Percentiles rank a stretch among this genome's conserved stretches.
Evolutionary conservation across 2,113 vertebrate species (phyloP).

Genomic region (Campylomormyrus numenius): DNA sequence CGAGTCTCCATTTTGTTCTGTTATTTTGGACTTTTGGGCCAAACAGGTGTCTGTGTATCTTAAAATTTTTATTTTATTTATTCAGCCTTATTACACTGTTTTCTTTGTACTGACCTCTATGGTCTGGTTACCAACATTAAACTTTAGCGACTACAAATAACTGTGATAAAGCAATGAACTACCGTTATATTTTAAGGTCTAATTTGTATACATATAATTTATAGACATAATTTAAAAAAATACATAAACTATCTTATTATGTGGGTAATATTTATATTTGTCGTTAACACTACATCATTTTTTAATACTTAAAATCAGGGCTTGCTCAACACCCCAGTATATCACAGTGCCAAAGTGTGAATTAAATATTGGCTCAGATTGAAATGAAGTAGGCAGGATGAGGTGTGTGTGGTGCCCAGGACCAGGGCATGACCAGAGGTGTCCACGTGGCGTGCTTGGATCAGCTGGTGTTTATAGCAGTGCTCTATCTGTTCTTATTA

Average conservation of each 20-base stretch:
- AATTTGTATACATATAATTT: background rate
- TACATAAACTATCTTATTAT: background rate
- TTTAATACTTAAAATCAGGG: background rate
- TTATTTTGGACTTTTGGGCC: background rate
- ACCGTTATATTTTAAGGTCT: background rate
- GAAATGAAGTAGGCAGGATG: background rate
- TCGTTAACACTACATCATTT: background rate
- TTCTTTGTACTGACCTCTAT: background rate
- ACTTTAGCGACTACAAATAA: background rate
- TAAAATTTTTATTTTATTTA: background rate
- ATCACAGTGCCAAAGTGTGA: background rate
- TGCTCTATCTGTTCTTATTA: background rate
- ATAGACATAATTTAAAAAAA: background rate
- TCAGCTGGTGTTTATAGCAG: background rate
- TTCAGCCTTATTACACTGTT: background rate
- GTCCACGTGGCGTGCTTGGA: background rate
- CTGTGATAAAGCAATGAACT: background rate
- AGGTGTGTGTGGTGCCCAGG: background rate
- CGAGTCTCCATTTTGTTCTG: background rate
- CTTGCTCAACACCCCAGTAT: background rate
- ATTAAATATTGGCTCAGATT: background rate
- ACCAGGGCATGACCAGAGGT: background rate
- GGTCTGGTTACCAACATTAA: background rate
- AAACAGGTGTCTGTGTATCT: background rate
- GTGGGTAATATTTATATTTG: background rate